These are phyloP conservation scores for Coracias cyanogaster DNA, from an alignment of 2,797 vertebrate species.

Conservation along the genomic window DNA sequence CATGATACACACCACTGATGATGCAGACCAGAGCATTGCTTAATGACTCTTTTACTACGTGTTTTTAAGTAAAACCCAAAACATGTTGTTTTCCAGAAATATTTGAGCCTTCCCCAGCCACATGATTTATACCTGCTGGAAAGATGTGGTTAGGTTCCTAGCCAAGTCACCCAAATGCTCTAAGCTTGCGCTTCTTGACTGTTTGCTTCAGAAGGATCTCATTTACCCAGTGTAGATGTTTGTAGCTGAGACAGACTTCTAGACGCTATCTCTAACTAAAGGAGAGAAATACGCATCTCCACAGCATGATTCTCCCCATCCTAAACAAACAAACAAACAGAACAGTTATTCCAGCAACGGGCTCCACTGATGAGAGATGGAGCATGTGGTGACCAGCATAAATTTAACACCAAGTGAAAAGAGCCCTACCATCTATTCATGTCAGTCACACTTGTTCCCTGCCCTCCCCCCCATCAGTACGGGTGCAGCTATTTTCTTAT, in stretches of 20 bases:
- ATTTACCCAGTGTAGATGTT: background rate
- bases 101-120: background rate
- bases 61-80: background rate
- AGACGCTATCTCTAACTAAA: background rate
- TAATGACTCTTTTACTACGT: background rate
- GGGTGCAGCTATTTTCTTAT: background rate
- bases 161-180: background rate
- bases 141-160: background rate
- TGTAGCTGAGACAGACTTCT: background rate
- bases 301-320: background rate
- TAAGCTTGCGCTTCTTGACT: background rate
- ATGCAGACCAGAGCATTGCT: background rate
- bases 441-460: background rate
- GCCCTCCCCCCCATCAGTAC: background rate
- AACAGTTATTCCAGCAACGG: accelerated
- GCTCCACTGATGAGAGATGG: background rate
- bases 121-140: background rate
- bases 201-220: background rate
- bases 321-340: background rate
- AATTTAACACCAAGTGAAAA: background rate
- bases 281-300: background rate
- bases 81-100: background rate
- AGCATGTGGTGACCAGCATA: background rate
- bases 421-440: background rate
- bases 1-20: background rate